phyloP scores from a whole-genome alignment of 2,113 vertebrate genomes.

The Tachuris rubrigastra region DNA sequence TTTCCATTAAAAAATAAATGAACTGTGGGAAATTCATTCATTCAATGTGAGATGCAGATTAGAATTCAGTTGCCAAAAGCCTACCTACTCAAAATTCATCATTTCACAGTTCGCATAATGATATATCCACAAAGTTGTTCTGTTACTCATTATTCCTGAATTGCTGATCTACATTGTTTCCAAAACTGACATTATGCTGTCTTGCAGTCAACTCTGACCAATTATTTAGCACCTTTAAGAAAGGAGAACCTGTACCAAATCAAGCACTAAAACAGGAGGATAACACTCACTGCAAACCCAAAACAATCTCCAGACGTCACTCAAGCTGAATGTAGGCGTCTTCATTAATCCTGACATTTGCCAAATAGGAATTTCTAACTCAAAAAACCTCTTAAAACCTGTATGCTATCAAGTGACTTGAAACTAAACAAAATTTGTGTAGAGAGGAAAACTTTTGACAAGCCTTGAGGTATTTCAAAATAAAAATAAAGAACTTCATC shows the following conservation, averaged over 20 bases:
- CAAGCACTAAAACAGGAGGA: neutral
- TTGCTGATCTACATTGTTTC: slow-evolving; percentile 19
- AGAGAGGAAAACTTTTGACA: neutral
- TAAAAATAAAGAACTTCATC: neutral
- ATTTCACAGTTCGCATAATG: slow-evolving; percentile 2
- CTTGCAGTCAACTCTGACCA: slow-evolving; percentile 42
- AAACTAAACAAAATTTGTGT: neutral
- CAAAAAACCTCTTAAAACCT: neutral
- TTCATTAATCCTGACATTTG: neutral
- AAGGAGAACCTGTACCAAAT: slow-evolving; percentile 18
- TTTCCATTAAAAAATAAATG: slow-evolving; percentile 5
- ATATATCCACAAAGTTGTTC: slow-evolving; percentile 28
- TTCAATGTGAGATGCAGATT: neutral
- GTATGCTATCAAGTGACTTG: neutral
- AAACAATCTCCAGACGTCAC: slow-evolving; percentile 1
- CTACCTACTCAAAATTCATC: slow-evolving; percentile 41
- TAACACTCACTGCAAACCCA: neutral
- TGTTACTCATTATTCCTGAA: slow-evolving; percentile 37
- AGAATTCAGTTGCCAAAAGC: slow-evolving; percentile 24
- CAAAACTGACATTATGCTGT: slow-evolving; percentile 15
- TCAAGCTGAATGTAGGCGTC: neutral
- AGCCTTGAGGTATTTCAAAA: neutral
- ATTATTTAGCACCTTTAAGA: slow-evolving; percentile 40
- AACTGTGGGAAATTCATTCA: slow-evolving; percentile 22
- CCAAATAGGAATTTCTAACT: neutral